Base-by-base conservation (phyloP, 2,888 invertebrate genomes). In the Podotricha telesiphe region DNA sequence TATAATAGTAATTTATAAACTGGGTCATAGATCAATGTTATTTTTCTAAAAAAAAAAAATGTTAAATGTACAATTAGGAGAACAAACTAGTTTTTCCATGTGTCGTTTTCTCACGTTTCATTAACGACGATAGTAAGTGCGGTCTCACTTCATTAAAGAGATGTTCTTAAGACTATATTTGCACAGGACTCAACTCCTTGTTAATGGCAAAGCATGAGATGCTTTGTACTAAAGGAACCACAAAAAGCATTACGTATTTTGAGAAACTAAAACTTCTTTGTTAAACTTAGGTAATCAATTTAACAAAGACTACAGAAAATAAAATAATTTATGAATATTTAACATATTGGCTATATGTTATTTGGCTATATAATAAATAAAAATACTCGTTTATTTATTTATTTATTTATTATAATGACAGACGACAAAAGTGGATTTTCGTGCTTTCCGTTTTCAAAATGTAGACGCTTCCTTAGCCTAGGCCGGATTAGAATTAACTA, bases 141-240 rank as follows among this genome's bases (percentile, higher is more conserved):
- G 72, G 69, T 69, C 74, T 74, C 73, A 74, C 75, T 78, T 76
- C 71, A 75, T 74, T 75, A 75, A 73, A 78, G 74, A 77, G 76
- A 76, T 74, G 76, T 72, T 77, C 75, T 71, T 63, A 69, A 71
- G 68, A 66, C 68, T 64, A 67, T 88, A 81, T 88, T 88, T 88
- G 79, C 74, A 78, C 78, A 85, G 87, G 86, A 78, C 77, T 76
- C 73, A 80, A 85, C 82, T 82, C 80, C 75, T 67, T 84, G 83
- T 86, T 82, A 81, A 81, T 79, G 73, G 75, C 55, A 55, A 55
- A 55, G 55, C 55, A 11, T 17, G 17, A 17, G 78, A 77, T 83
- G 59, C 85, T 84, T 84, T 83, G 83, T 80, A 80, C 77, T 76
- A 72, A 61, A 62, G 47, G 13, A 50, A 50, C 19, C 50, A 62